These are phyloP conservation scores for Halocynthia aurantium DNA, from an alignment of 23 tunicate species.

Conservation along the genomic window DNA sequence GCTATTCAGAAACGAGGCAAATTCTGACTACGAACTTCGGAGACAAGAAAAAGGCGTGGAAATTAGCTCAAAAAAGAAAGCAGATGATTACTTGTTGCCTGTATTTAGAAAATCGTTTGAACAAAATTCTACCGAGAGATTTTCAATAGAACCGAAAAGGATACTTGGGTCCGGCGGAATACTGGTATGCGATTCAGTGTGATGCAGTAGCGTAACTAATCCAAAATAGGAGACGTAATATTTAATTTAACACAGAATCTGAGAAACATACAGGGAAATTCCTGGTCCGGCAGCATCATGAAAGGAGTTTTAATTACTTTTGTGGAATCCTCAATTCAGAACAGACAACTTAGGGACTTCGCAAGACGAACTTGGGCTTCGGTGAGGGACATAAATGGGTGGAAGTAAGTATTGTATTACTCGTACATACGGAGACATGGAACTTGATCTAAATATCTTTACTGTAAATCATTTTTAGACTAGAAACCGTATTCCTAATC, in stretches of 20 bases:
- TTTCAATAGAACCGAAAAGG: constrained; percentile 2
- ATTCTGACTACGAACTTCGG: too few relatives aligned
- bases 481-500: too few relatives aligned
- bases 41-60: too few relatives aligned
- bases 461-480: too few relatives aligned
- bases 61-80: too few relatives aligned
- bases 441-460: too few relatives aligned
- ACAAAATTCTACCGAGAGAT: too few relatives aligned
- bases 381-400: constrained; percentile 40
- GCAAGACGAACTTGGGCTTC: constrained; percentile 48
- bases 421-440: too few relatives aligned
- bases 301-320: constrained; percentile 61
- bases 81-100: too few relatives aligned
- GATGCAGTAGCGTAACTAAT: neutral
- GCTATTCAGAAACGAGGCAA: too few relatives aligned
- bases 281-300: constrained; percentile 59
- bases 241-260: neutral
- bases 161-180: constrained; percentile 23
- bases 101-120: too few relatives aligned
- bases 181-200: constrained; percentile 16
- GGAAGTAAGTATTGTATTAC: constrained; percentile 39
- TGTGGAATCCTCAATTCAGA: constrained; percentile 27
- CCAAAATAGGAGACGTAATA: neutral
- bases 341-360: constrained; percentile 23
- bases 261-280: constrained; percentile 51